These are phyloP conservation scores for Cryptotis parvus DNA, from an alignment of 2,113 vertebrate species.

Conservation along the genomic window DNA sequence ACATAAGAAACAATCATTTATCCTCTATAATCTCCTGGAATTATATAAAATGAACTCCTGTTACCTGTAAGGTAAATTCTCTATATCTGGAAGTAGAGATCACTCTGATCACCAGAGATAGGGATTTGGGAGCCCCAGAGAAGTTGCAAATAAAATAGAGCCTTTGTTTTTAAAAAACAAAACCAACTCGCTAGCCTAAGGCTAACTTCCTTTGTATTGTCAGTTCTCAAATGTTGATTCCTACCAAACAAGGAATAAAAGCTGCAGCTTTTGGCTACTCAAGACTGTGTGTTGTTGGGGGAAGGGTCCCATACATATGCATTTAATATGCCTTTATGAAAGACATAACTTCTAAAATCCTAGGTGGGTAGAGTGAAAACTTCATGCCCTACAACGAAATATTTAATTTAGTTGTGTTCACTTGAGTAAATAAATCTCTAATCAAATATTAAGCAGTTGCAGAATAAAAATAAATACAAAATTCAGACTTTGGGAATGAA, in stretches of 20 bases:
- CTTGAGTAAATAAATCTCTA: neutral
- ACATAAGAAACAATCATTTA: neutral
- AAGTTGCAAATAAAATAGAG: neutral
- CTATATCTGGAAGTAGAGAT: neutral
- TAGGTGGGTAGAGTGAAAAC: neutral
- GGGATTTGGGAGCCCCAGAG: neutral
- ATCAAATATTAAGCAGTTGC: neutral
- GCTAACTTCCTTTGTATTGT: neutral
- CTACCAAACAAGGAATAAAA: neutral
- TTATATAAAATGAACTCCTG: neutral
- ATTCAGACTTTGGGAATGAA: constrained; percentile 1
- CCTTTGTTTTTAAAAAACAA: neutral
- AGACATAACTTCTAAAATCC: neutral
- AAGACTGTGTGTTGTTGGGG: neutral
- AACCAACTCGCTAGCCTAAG: neutral
- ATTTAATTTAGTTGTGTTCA: neutral
- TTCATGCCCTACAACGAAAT: neutral
- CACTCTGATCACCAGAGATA: neutral
- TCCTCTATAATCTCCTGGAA: neutral
- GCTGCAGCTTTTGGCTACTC: neutral
- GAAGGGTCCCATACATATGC: neutral
- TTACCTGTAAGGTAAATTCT: no score
- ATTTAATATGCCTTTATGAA: neutral
- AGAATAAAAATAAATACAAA: neutral
- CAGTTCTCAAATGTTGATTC: neutral